These are phyloP conservation scores for Zoanthus sansibaricus DNA, from an alignment of 92 coral and sea anemone species.

Conservation along the genomic window DNA sequence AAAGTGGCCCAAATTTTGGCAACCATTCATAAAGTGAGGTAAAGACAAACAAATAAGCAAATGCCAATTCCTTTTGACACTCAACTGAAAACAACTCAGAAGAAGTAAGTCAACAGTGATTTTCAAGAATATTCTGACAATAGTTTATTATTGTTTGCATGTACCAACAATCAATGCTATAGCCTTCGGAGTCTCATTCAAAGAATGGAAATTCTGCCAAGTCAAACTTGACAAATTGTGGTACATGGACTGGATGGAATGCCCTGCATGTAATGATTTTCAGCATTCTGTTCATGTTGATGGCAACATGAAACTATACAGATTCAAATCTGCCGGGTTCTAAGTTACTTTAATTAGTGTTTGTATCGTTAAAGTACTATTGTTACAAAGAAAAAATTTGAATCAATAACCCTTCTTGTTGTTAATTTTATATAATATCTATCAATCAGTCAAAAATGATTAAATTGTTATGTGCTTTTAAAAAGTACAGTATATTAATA, in stretches of 20 bases:
- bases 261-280: slow-evolving; percentile 65
- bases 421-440: not conserved
- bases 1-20: too few relatives aligned
- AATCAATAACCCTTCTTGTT: not conserved
- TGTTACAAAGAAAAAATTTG: too few relatives aligned
- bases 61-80: too few relatives aligned
- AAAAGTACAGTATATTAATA: too few relatives aligned
- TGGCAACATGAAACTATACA: slow-evolving; percentile 77
- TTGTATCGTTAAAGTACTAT: not conserved
- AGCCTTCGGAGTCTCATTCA: slow-evolving; percentile 60
- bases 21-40: too few relatives aligned
- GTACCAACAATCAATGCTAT: slow-evolving; percentile 49
- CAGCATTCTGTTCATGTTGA: slow-evolving; percentile 81
- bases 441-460: too few relatives aligned
- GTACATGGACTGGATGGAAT: slow-evolving; percentile 69
- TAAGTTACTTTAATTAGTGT: slow-evolving; percentile 27
- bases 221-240: slow-evolving; percentile 60
- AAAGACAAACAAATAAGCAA: too few relatives aligned
- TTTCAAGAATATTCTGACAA: too few relatives aligned
- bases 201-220: slow-evolving; percentile 71
- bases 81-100: too few relatives aligned
- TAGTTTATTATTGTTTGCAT: slow-evolving; percentile 16
- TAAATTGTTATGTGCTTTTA: too few relatives aligned
- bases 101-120: too few relatives aligned
- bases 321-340: slow-evolving; percentile 74